phyloP scores from a whole-genome alignment of 1,140 invertebrate species.

The Sogatella furcifera region DNA sequence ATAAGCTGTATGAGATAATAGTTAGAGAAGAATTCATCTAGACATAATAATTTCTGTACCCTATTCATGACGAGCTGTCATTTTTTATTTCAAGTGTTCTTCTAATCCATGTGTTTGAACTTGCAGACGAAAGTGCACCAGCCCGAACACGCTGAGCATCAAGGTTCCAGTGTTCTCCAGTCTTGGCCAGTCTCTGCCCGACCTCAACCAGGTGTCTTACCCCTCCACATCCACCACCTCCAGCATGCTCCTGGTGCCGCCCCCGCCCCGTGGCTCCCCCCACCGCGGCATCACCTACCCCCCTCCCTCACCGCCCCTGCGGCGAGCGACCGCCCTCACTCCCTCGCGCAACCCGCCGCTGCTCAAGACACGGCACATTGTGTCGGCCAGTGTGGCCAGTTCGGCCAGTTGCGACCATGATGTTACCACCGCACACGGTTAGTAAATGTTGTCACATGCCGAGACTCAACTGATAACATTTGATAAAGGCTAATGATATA shows the following conservation, averaged over 20 bases:
- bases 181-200: conserved; percentile 61
- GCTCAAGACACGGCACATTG: conserved; percentile 51
- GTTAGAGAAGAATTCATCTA: too few species aligned
- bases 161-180: conserved; percentile 49
- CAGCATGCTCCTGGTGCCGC: conserved; percentile 36
- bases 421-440: conserved; percentile 33
- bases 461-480: background rate
- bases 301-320: conserved; percentile 58
- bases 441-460: conserved; percentile 4
- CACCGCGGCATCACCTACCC: conserved; percentile 61
- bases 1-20: too few species aligned
- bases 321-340: conserved; percentile 53
- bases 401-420: conserved; percentile 35
- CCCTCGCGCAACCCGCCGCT: conserved; percentile 63
- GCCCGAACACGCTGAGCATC: conserved; percentile 63
- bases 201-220: conserved; percentile 45
- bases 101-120: too few species aligned
- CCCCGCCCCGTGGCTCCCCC: conserved; percentile 33
- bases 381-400: too few species aligned
- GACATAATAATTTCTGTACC: too few species aligned
- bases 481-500: too few species aligned
- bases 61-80: too few species aligned
- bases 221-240: conserved; percentile 36
- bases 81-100: too few species aligned
- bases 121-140: conserved; percentile 33